Base-by-base conservation (phyloP, 2,113 vertebrate genomes). In the Mesitornis unicolor region DNA sequence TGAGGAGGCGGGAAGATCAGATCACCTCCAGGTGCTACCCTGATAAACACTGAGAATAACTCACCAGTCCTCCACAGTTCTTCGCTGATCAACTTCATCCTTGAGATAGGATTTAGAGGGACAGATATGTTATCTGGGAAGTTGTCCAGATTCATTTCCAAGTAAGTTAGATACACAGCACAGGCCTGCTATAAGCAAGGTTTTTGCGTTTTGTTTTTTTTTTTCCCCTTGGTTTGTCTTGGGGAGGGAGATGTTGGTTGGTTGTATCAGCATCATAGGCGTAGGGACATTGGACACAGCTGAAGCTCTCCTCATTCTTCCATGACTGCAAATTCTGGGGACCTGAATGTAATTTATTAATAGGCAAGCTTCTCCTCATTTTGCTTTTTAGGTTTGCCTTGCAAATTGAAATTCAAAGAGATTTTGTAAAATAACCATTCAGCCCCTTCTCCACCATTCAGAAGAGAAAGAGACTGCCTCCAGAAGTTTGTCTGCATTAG, bases 1-100 rank as follows among this genome's bases (percentile, higher is more conserved):
- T 90, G 94, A 93, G 81, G 87, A 87, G 91, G 94, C 80, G 94
- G 95, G 51, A 90, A 93, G 84, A 87, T 87, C 95, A 90, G 89
- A 95, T 96, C 96, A 95, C 93, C 92, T 96, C 92, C 96, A 95
- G 95, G 95, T 95, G 88, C 91, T 91, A 68, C 65, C 31, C 53
- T 31, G 67, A 91, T 88, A 95, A 96, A 92, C 45, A 96, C 45
- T 38, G 92, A 87, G 93, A 91, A 91, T 79, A 75, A 83, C 84
- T 95, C 94, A 85, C 56, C 85, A 81, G 42, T 71, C 71, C 77
- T 94, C 65, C 61, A n/a, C 65, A n/a, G 53, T 90, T 80, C 43
- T 76, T 75, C 80, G 40, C 91, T 84, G 86, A 89, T 80, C 91
- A 87, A 38, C 84, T 81, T 92, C 69, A 48, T 80, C 40, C 68